Evolutionary conservation across 2,113 vertebrate genomes (phyloP), one percentile per base, ranked within the genome.

Genomic region (Notothenia rossii): DNA sequence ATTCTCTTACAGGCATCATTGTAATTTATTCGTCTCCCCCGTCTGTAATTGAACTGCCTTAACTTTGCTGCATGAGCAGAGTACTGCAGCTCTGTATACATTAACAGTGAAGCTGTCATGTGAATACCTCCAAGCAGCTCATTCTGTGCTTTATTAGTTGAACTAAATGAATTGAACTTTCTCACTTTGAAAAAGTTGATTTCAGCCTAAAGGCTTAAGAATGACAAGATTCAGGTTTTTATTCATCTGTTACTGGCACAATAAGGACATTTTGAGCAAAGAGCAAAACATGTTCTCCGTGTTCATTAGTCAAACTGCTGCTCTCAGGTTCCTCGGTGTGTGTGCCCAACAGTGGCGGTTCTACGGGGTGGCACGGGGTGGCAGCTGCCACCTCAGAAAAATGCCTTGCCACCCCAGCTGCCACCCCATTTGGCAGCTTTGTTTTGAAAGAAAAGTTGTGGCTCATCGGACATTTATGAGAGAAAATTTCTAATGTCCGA

Each of bases 91-190:
- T 60, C 61, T 69, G 3, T 55, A 53, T 40, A 40, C 45, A 49
- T 55, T 48, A 40, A 63, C 36, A 43, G 2, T 20, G 18, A 73
- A 46, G n/a, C 22, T 67, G 58, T 76, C 59, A 64, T 50, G 46
- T 64, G 29, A 59, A 54, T 82, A 61, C 54, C 65, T 81, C 63
- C 83, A 58, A 65, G 49, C 40, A 46, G 36, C 15, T 78, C 5
- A 63, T 75, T 75, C 75, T 68, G 22, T 65, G 51, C 59, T 71
- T 70, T 73, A 64, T 49, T 68, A 65, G 43, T 45, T 60, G 10
- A 87, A 79, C 17, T 78, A 62, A 79, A 77, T 43, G 7, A 84
- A 84, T 11, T 53, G n/a, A 15, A 11, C 50, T 81, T 58, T 75
- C 60, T 75, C 18, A 36, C 22, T 71, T 65, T 70, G 40, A 58